Base-by-base conservation (phyloP, 2,797 vertebrate species). In the Delichon dasypus region DNA sequence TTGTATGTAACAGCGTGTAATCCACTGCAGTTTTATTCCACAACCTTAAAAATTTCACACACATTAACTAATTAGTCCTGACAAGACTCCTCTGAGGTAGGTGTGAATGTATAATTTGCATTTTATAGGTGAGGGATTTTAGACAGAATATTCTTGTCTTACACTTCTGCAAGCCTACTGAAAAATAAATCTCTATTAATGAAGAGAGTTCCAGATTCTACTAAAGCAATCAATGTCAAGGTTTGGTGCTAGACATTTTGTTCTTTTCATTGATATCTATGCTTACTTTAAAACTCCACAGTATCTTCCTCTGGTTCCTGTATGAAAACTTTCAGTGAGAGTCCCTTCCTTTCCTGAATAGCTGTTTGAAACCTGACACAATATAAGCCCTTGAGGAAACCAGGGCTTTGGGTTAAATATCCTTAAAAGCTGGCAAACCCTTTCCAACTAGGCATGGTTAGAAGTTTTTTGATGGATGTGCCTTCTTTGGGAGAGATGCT, bases 51-150 rank as follows among this genome's bases (percentile, higher is more conserved):
- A 77, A 80, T 80, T 89, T 88, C 75, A 67, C 26, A 61, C 38
- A 65, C 45, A 47, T 91, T 87, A 90, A 79, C 61, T 89, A 96
- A 94, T 94, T 94, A 76, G n/a, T 74, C 54, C n/a, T 80, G 57
- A 87, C 53, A 89, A 83, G 82, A 71, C 19, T 88, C 66, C 45
- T 77, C 36, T 80, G 40, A 83, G 53, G 62, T 54, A 89, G 82
- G n/a, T 91, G 47, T 82, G 74, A 89, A 85, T 60, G 36, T 65
- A 61, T 68, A 76, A 89, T 89, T 95, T 91, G 34, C 30, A 65
- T 89, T 92, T 92, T 89, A 61, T 67, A 76, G 45, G 57, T 74
- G n/a, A 32, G 48, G 42, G 47, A 72, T 71, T 67, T 57, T 67
- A 93, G 38, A 79, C 45, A 77, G 21, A 80, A 57, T 80, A 88